These are phyloP conservation scores for Bombus difficillimus DNA, from an alignment of 1,140 invertebrate genomes.

Conservation along the genomic window DNA sequence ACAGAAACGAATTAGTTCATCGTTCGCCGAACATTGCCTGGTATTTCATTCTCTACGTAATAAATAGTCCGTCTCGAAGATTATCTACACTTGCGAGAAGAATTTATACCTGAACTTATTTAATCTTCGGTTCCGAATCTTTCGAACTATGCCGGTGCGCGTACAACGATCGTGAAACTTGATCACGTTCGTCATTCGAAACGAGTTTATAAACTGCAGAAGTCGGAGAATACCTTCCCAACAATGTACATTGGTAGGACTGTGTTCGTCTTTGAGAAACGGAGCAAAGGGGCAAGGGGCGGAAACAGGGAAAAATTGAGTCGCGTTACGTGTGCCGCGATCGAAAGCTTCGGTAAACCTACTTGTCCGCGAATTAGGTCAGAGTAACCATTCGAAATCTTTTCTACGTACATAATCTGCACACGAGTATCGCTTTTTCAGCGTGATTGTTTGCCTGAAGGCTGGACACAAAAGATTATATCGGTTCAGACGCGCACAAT, in stretches of 20 bases:
- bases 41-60: no score
- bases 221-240: no score
- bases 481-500: no score
- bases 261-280: no score
- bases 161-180: background rate
- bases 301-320: background rate
- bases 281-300: background rate
- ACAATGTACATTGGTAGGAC: background rate
- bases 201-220: background rate
- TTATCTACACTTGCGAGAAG: background rate
- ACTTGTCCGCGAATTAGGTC: slow-evolving; percentile 44
- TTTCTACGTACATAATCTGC: slow-evolving; percentile 26
- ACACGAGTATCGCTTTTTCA: background rate
- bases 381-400: slow-evolving; percentile 37
- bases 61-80: background rate
- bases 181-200: background rate
- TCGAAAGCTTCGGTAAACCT: slow-evolving; percentile 45
- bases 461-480: slow-evolving; percentile 1
- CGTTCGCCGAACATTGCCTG: no score
- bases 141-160: no score
- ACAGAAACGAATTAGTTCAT: no score
- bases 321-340: background rate
- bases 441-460: background rate
- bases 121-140: background rate
- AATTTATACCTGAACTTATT: background rate